These are phyloP conservation scores for Aphelenchoides bicaudatus DNA, from an alignment of 2,888 invertebrate genomes.

Conservation along the genomic window DNA sequence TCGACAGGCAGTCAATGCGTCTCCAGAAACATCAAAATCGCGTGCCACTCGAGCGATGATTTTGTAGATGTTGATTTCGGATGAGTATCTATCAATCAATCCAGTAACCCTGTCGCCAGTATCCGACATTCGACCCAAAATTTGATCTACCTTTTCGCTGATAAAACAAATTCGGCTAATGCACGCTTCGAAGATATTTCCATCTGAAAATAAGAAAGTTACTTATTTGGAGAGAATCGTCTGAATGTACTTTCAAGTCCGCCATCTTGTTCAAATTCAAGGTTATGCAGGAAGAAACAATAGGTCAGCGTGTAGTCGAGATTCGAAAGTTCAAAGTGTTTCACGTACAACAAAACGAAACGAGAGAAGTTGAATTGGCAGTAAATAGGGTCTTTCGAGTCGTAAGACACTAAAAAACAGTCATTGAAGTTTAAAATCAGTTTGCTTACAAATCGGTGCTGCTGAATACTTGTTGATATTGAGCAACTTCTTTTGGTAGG, in stretches of 20 bases:
- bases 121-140: conserved; percentile 44
- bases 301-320: conserved; percentile 51
- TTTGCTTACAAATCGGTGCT: conserved; percentile 33
- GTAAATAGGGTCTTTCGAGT: conserved; percentile 40
- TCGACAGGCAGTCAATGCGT: conserved; percentile 36
- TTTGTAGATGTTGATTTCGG: conserved; percentile 30
- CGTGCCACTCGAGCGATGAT: conserved; percentile 50
- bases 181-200: conserved; percentile 56
- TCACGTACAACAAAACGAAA: conserved; percentile 52
- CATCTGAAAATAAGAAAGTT: conserved; percentile 28
- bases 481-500: conserved; percentile 41
- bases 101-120: conserved; percentile 40
- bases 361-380: conserved; percentile 52
- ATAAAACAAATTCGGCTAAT: conserved; percentile 53
- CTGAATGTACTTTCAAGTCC: not conserved
- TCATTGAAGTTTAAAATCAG: not conserved
- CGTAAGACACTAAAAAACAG: conserved; percentile 41
- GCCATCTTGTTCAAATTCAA: conserved; percentile 27
- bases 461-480: conserved; percentile 38
- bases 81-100: conserved; percentile 50
- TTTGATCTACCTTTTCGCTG: conserved; percentile 38
- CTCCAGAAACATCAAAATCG: conserved; percentile 50
- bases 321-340: conserved; percentile 54
- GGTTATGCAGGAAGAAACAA: conserved; percentile 47
- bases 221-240: too few relatives aligned